Evolutionary conservation across 2,113 vertebrate species (phyloP), one percentile per base, ranked within the genome.

Genomic region (Urocynchramus pylzowi): DNA sequence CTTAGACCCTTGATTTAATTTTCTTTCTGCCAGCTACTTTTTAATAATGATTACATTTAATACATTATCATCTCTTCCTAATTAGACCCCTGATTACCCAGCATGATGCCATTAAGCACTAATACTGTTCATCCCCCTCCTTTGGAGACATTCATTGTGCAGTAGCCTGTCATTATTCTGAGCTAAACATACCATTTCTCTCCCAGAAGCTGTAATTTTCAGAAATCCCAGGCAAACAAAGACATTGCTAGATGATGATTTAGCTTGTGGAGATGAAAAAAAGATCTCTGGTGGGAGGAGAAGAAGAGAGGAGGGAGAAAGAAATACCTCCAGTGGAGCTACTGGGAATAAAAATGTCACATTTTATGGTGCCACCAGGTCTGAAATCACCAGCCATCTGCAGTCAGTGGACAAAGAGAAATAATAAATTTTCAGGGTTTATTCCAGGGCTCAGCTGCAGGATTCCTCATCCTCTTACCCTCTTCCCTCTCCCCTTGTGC

Each of bases 161-260:
- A 1, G 24, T 92, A 94, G 90, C 83, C 86, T 96, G 93, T 93
- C 90, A 96, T 96, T 96, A 93, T 78, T 90, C 88, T 6, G 7
- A 92, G 64, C 86, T 87, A 96, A 96, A 97, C 92, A 90, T 97
- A 75, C 85, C 64, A 96, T 97, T 96, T 95, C 73, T 87, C 37
- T 94, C 88, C 76, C 64, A 93, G 92, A 96, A 94, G 73, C 95
- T 94, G 80, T 90, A 96, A 96, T 96, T 96, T 96, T 77, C 85
- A 75, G 83, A 86, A 89, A 90, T 89, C 76, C 60, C 65, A 71
- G 79, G 95, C 90, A 96, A 96, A 96, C 87, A 95, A 87, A 94
- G 96, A 60, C 68, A 86, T 75, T 11, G 1, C 73, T 92, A 86
- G 73, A 84, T 71, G 86, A 81, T 84, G 89, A 81, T 93, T 90